Conservation (phyloP, 2,797 vertebrate species). For the Lutjanus campechanus region DNA sequence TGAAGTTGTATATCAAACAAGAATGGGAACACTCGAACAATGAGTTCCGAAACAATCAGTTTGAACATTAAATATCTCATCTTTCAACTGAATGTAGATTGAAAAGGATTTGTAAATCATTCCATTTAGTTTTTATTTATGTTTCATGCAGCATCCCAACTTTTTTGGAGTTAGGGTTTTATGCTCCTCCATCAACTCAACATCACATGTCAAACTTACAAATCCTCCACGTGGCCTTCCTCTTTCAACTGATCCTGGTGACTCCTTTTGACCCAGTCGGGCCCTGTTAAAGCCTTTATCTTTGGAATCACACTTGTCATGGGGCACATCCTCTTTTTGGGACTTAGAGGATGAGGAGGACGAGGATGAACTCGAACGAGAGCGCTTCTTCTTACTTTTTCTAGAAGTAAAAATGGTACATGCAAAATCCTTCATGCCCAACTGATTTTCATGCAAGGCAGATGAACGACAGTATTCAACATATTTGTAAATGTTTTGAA, state of each 20-base stretch:
- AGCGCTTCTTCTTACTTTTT: slow-evolving; percentile 92
- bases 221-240: slow-evolving; percentile 89
- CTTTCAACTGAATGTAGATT: too few species aligned
- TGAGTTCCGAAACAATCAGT: too few species aligned
- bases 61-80: too few species aligned
- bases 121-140: too few species aligned
- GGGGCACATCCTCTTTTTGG: slow-evolving; percentile 73
- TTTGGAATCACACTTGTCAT: slow-evolving; percentile 87
- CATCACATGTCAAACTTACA: slow-evolving; percentile 86
- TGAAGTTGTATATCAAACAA: too few species aligned
- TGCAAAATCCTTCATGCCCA: slow-evolving; percentile 12
- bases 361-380: slow-evolving; percentile 91
- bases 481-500: not conserved
- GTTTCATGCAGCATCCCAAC: too few species aligned
- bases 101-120: too few species aligned
- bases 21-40: too few species aligned
- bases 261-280: slow-evolving; percentile 87
- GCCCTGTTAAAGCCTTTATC: slow-evolving; percentile 88
- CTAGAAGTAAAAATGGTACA: slow-evolving; percentile 75
- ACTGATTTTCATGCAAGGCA: slow-evolving; percentile 1
- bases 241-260: slow-evolving; percentile 85
- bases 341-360: slow-evolving; percentile 93
- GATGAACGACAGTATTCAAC: not conserved
- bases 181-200: not conserved
- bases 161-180: not conserved